Evolutionary conservation across 2,113 vertebrate genomes (phyloP).

Genomic region (Pandion haliaetus): DNA sequence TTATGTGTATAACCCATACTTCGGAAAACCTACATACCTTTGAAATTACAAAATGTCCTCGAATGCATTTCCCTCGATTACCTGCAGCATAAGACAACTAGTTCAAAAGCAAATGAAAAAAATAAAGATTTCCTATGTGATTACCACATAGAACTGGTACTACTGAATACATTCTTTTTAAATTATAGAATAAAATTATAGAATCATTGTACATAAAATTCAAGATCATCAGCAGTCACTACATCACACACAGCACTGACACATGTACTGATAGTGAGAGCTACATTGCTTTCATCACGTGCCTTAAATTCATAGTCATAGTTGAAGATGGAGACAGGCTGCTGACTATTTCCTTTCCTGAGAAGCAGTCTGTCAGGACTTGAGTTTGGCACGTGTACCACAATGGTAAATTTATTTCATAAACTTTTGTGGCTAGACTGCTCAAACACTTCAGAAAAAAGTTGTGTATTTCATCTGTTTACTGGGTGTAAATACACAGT

Average conservation of each 20-base stretch:
- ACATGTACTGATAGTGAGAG: fast-evolving
- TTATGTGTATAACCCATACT: background rate
- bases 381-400: background rate
- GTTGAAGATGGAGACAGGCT: background rate
- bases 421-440: background rate
- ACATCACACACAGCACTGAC: background rate
- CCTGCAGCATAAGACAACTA: background rate
- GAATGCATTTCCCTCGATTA: background rate
- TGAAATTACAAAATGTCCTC: background rate
- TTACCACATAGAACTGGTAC: background rate
- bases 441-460: background rate
- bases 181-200: background rate
- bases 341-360: background rate
- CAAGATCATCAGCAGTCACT: background rate
- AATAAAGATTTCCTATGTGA: background rate
- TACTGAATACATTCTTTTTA: background rate
- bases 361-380: background rate
- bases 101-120: background rate
- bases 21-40: background rate
- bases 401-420: background rate
- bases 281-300: background rate
- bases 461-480: background rate
- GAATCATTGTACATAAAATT: background rate
- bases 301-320: background rate
- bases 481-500: background rate